Evolutionary conservation across 2,888 invertebrate genomes (phyloP), one percentile per base, ranked within the genome.

Genomic region (Caenorhabditis uteleia): DNA sequence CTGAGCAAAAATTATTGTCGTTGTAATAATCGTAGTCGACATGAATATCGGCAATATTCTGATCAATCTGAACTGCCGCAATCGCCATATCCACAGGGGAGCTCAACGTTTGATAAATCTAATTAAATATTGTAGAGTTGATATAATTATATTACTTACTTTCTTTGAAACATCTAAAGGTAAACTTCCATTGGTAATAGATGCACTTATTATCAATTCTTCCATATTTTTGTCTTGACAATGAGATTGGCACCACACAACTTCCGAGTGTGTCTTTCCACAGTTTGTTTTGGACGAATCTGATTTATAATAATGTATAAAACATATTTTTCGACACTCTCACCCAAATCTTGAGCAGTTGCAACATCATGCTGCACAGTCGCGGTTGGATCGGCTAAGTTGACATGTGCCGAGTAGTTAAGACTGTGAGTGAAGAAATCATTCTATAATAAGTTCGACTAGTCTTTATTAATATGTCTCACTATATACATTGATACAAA

Each of bases 101-200:
- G 6, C 25, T 5, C 12, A 40, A 18, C 25, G 23, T 23, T 25
- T 40, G 25, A 25, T n/a, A n/a, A n/a, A n/a, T 29, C 29, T 29
- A 12, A 29, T 8, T n/a, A 29, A 29, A 29, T 8, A 29, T 29
- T 29, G 29, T 29, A 6, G 29, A 6, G 12, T 29, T 12, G 29
- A 29, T 29, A 8, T 29, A 8, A 6, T 8, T 7, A 6, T 29
- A 8, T n/a, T n/a, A n/a, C n/a, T n/a, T n/a, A n/a, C n/a, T n/a
- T n/a, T n/a, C n/a, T n/a, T n/a, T n/a, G n/a, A n/a, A n/a, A 33
- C 36, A 2, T 51, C 43, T 27, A 62, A 21, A 16, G 62, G 62
- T 31, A 62, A 57, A 53, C 57, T 57, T 53, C 62, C 62, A 53
- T 62, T 62, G 44, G 45, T 48, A 48, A 62, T 51, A 1, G 57